Evolutionary conservation across 1,140 invertebrate species (phyloP).

Genomic region (Heliconius hewitsoni): DNA sequence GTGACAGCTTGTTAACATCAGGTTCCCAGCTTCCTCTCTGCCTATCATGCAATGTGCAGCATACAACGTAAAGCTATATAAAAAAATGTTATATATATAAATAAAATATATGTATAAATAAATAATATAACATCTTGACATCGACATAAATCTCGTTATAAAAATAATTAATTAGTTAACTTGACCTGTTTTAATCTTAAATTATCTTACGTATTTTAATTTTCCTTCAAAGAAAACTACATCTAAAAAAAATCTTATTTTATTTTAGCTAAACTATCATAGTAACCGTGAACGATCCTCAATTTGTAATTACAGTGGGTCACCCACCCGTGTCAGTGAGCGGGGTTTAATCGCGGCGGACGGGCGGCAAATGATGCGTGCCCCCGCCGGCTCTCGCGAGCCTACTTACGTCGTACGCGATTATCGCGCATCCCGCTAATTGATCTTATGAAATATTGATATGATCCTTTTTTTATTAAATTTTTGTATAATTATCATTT

Average conservation of each 20-base stretch:
- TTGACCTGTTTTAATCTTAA: no score
- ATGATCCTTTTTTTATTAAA: neutral
- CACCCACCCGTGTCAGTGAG: conserved; percentile 57
- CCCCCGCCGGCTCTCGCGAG: conserved; percentile 52
- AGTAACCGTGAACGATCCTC: conserved; percentile 4
- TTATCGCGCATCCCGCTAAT: conserved; percentile 57
- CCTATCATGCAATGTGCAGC: no score
- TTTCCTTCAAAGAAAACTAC: neutral
- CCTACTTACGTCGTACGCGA: conserved; percentile 67
- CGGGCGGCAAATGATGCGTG: conserved; percentile 69
- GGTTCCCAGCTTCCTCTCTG: no score
- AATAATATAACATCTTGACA: no score
- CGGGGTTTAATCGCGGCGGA: conserved; percentile 60
- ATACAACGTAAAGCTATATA: no score
- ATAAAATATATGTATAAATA: no score
- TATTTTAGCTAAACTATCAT: neutral
- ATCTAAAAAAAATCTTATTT: neutral
- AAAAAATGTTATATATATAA: no score
- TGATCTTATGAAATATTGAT: conserved; percentile 42
- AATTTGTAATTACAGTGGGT: conserved; percentile 32
- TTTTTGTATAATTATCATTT: conserved; percentile 10
- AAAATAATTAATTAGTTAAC: no score
- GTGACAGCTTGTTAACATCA: no score
- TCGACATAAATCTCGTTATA: no score
- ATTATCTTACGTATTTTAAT: neutral